These are phyloP conservation scores for Lottia gigantea DNA, from an alignment of 2,888 invertebrate species.

Conservation along the genomic window DNA sequence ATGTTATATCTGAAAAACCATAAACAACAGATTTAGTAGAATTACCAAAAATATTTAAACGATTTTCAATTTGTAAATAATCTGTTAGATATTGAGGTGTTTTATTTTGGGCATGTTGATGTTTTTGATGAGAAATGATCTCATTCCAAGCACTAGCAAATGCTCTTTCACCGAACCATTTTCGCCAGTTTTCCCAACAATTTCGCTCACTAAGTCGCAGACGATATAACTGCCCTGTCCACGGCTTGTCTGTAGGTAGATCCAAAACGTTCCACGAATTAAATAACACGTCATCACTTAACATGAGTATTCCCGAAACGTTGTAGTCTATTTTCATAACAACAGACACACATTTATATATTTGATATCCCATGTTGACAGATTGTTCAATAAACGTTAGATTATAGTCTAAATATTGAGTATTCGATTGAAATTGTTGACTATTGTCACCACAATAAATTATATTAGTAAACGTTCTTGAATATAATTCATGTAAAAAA, in stretches of 20 bases:
- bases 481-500: neutral
- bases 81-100: neutral
- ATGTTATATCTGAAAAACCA: neutral
- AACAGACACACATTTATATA: neutral
- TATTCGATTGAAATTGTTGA: neutral
- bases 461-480: neutral
- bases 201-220: neutral
- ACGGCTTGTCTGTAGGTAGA: neutral
- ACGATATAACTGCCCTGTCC: neutral
- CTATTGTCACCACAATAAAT: neutral
- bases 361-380: neutral
- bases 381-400: neutral
- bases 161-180: neutral
- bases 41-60: neutral
- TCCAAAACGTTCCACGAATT: neutral
- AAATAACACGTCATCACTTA: neutral
- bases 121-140: neutral
- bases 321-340: neutral
- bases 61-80: neutral
- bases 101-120: no score
- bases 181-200: neutral
- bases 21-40: neutral
- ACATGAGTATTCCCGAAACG: constrained; percentile 4
- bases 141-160: neutral
- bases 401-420: neutral